Evolutionary conservation across 2,113 vertebrate species (phyloP).

Genomic region (Epinephelus moara): DNA sequence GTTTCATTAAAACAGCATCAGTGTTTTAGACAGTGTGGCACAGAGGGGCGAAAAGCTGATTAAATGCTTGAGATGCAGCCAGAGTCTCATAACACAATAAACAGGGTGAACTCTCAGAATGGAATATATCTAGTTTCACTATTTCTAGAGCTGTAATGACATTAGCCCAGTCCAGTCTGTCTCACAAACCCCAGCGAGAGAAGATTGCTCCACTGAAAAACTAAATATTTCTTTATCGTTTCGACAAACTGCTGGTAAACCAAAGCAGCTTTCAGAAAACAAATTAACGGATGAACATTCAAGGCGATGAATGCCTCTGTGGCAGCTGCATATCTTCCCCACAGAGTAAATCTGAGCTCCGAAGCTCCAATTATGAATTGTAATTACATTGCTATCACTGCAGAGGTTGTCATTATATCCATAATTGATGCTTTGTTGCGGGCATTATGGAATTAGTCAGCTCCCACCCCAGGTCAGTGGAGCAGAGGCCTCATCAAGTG

Average conservation of each 20-base stretch:
- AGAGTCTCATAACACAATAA: background rate
- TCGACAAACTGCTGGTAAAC: slow-evolving; percentile 18
- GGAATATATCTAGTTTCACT: slow-evolving; percentile 4
- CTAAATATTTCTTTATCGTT: slow-evolving; percentile 4
- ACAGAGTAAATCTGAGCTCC: slow-evolving; percentile 33
- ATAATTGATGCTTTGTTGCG: slow-evolving; percentile 61
- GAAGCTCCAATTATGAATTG: slow-evolving; percentile 38
- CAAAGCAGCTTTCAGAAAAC: slow-evolving; percentile 22
- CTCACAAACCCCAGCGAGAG: background rate
- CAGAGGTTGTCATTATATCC: slow-evolving; percentile 47
- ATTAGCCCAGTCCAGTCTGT: slow-evolving; percentile 16
- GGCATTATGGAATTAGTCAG: slow-evolving; percentile 51
- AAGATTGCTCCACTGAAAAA: background rate
- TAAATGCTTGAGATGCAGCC: slow-evolving; percentile 13
- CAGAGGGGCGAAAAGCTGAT: background rate
- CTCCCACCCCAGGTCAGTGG: slow-evolving; percentile 36
- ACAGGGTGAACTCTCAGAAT: background rate
- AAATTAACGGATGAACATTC: slow-evolving; percentile 30
- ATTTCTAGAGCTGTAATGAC: slow-evolving; percentile 9
- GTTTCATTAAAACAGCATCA: background rate
- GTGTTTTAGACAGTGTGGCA: background rate
- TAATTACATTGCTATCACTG: slow-evolving; percentile 48
- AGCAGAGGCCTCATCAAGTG: slow-evolving; percentile 1
- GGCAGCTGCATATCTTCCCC: slow-evolving; percentile 23
- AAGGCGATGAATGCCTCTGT: background rate